phyloP scores from a whole-genome alignment of 1,140 invertebrate species.

The Eriosoma lanigerum region DNA sequence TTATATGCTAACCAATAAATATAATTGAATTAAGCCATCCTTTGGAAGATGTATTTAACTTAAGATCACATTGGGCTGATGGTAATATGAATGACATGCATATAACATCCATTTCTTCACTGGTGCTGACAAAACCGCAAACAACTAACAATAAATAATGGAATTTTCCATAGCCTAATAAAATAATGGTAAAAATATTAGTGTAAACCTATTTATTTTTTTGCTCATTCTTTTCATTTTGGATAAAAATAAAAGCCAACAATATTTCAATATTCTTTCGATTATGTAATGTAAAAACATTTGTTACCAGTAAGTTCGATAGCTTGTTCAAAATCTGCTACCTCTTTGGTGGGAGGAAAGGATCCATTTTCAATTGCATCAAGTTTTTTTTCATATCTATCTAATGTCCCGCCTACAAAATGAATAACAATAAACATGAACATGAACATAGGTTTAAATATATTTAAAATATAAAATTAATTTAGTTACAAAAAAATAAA shows the following conservation, averaged over 20 bases:
- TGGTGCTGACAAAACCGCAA: conserved; percentile 72
- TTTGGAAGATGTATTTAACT: conserved; percentile 73
- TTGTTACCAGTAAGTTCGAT: conserved; percentile 71
- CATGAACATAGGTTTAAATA: not conserved
- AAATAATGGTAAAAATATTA: not conserved
- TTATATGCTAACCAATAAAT: conserved; percentile 42
- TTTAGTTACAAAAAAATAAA: not conserved
- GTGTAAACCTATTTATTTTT: too few relatives aligned
- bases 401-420: conserved; percentile 27
- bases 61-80: conserved; percentile 73
- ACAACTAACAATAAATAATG: conserved; percentile 70
- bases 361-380: conserved; percentile 48
- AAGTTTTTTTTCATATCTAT: conserved; percentile 39
- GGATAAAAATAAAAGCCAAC: too few relatives aligned
- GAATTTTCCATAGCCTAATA: conserved; percentile 76
- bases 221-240: too few relatives aligned
- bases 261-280: too few relatives aligned
- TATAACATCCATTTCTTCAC: conserved; percentile 81
- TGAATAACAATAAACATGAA: too few relatives aligned
- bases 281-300: too few relatives aligned
- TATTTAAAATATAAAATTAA: too few relatives aligned
- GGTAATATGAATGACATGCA: conserved; percentile 79
- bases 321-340: conserved; percentile 79
- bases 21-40: conserved; percentile 68
- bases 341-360: conserved; percentile 60